Evolutionary conservation across 2,113 vertebrate species (phyloP).

Genomic region (Antigone vipio): DNA sequence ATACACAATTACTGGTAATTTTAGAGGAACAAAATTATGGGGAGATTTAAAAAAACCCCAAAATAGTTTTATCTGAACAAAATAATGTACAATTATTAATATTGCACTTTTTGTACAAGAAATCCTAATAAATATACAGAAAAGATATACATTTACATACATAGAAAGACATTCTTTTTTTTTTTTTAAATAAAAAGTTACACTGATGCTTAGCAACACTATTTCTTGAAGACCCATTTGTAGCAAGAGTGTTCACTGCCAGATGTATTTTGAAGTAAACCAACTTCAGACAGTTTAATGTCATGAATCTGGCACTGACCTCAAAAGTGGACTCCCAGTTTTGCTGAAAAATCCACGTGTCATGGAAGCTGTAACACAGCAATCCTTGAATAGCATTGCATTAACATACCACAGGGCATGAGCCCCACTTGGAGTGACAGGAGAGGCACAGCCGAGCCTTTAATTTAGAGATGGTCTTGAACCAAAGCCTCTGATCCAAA

Average conservation of each 20-base stretch:
- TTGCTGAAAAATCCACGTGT: neutral
- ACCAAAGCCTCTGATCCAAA: neutral
- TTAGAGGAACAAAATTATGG: conserved; percentile 67
- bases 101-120: conserved; percentile 89
- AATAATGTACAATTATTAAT: conserved; percentile 82
- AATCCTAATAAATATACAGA: conserved; percentile 96
- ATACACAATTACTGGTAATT: conserved; percentile 34
- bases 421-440: neutral
- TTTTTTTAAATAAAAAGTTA: conserved; percentile 76
- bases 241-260: conserved; percentile 32
- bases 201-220: conserved; percentile 62
- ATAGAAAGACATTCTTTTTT: conserved; percentile 72
- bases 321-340: neutral
- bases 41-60: conserved; percentile 50
- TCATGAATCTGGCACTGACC: neutral
- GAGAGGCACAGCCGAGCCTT: neutral
- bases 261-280: conserved; percentile 2
- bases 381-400: neutral
- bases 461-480: neutral
- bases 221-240: conserved; percentile 68
- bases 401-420: neutral
- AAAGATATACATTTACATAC: conserved; percentile 84
- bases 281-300: neutral
- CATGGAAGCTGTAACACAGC: neutral
- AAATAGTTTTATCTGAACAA: conserved; percentile 73